Evolutionary conservation across 2,797 vertebrate genomes (phyloP).

Genomic region (Erithacus rubecula): DNA sequence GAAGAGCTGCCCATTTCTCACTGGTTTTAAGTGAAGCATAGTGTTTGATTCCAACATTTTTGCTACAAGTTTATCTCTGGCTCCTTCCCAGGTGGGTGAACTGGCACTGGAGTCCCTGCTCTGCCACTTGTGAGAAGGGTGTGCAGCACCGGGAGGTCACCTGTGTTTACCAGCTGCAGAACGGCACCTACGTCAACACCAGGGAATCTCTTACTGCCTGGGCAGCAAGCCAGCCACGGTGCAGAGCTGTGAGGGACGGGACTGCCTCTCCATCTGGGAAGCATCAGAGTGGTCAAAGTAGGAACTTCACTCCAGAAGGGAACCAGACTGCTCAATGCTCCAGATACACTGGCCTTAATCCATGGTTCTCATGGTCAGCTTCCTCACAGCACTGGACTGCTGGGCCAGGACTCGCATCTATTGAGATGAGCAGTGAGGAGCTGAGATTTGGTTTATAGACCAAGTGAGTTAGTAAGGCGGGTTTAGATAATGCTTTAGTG

Average conservation of each 20-base stretch:
- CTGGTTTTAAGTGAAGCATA: neutral
- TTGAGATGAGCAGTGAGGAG: neutral
- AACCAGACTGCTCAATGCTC: neutral
- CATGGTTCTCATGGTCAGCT: neutral
- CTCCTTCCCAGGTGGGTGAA: slow-evolving; percentile 86
- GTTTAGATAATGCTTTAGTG: neutral
- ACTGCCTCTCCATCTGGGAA: slow-evolving; percentile 92
- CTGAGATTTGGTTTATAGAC: neutral
- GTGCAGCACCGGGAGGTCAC: slow-evolving; percentile 87
- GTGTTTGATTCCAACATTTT: neutral
- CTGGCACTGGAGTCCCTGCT: slow-evolving; percentile 90
- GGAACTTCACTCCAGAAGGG: neutral
- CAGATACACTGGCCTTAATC: neutral
- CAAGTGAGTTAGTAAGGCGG: neutral
- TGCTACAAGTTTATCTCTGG: neutral
- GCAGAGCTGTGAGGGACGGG: slow-evolving; percentile 89
- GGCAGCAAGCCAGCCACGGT: slow-evolving; percentile 80
- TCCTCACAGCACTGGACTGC: neutral
- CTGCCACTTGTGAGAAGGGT: slow-evolving; percentile 88
- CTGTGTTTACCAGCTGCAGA: slow-evolving; percentile 90
- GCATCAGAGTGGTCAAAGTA: slow-evolving; percentile 95
- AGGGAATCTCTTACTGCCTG: slow-evolving; percentile 88
- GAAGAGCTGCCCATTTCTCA: neutral
- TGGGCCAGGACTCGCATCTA: neutral
- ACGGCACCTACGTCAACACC: slow-evolving; percentile 86